Evolutionary conservation across 1,140 invertebrate species (phyloP).

Genomic region (Formica selysi): DNA sequence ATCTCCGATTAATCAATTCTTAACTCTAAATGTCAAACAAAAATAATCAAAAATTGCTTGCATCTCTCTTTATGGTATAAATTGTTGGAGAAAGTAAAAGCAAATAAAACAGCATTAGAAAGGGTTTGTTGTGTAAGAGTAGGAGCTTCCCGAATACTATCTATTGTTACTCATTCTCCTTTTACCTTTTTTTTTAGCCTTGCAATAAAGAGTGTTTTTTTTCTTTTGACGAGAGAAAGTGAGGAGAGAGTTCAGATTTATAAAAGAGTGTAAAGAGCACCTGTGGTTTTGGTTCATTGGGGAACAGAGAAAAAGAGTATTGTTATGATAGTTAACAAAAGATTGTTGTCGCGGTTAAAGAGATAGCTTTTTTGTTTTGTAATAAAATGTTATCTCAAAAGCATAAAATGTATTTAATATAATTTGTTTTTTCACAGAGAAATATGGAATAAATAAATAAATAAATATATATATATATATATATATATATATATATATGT

Average conservation of each 20-base stretch:
- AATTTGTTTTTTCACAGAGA: constrained; percentile 8
- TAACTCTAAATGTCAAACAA: constrained; percentile 79
- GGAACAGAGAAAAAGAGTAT: background rate
- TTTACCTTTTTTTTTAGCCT: constrained; percentile 76
- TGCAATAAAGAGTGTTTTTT: constrained; percentile 79
- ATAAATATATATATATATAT: constrained; percentile 19
- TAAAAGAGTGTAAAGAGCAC: constrained; percentile 55
- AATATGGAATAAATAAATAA: constrained; percentile 50
- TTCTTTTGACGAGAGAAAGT: constrained; percentile 80
- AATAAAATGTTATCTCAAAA: background rate
- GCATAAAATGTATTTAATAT: background rate
- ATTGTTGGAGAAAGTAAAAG: constrained; percentile 82
- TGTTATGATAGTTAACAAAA: background rate
- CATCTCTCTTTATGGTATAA: constrained; percentile 78
- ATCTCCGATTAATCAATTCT: too few relatives aligned
- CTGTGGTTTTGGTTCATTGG: background rate
- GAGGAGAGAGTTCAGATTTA: constrained; percentile 81
- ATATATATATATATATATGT: background rate
- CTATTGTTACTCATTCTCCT: constrained; percentile 71
- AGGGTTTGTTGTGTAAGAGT: constrained; percentile 77
- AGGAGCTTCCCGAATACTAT: constrained; percentile 74
- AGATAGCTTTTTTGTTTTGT: background rate
- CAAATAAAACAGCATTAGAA: constrained; percentile 69
- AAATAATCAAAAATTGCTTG: constrained; percentile 76
- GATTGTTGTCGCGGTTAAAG: too few relatives aligned